Percentiles rank a stretch among this genome's conserved stretches.
These are phyloP conservation scores for Lepidostoma basale DNA, from an alignment of 1,140 invertebrate species.

Conservation along the genomic window DNA sequence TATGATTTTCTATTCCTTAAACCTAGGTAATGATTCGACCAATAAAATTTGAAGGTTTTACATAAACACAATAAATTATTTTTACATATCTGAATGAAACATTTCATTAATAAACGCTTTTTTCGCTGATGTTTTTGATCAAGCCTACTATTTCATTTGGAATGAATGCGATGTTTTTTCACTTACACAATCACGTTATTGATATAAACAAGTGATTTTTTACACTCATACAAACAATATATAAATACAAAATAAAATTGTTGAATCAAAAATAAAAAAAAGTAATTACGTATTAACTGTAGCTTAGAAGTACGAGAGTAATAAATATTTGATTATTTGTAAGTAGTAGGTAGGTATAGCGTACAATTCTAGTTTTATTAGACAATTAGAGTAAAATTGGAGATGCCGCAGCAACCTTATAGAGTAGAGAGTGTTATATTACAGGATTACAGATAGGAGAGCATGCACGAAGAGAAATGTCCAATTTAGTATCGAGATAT, in stretches of 20 bases:
- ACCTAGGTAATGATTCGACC: conserved; percentile 7
- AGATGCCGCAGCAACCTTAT: conserved; percentile 37
- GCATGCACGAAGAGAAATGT: too few relatives aligned
- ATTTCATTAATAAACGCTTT: neutral
- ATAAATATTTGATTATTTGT: conserved; percentile 43
- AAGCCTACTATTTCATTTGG: conserved; percentile 16
- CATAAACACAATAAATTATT: neutral
- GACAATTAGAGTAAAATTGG: conserved; percentile 41
- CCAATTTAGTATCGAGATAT: too few relatives aligned
- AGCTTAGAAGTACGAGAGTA: conserved; percentile 46
- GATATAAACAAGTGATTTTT: too few relatives aligned
- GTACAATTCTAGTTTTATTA: conserved; percentile 42
- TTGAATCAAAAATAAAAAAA: too few relatives aligned
- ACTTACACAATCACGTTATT: conserved; percentile 2
- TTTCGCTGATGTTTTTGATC: conserved; percentile 10
- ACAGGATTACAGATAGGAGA: conserved; percentile 3
- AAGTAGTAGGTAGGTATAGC: conserved; percentile 36
- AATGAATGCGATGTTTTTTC: neutral
- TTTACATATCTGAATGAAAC: too few relatives aligned
- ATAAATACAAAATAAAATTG: too few relatives aligned
- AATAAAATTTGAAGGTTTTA: conserved; percentile 7
- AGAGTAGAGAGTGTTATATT: conserved; percentile 35
- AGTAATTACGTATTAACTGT: too few relatives aligned
- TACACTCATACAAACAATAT: too few relatives aligned
- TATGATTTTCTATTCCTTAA: conserved; percentile 33